Evolutionary conservation across 2,797 vertebrate species (phyloP), one percentile per base, ranked within the genome.

Genomic region (Pseudopleuronectes americanus): DNA sequence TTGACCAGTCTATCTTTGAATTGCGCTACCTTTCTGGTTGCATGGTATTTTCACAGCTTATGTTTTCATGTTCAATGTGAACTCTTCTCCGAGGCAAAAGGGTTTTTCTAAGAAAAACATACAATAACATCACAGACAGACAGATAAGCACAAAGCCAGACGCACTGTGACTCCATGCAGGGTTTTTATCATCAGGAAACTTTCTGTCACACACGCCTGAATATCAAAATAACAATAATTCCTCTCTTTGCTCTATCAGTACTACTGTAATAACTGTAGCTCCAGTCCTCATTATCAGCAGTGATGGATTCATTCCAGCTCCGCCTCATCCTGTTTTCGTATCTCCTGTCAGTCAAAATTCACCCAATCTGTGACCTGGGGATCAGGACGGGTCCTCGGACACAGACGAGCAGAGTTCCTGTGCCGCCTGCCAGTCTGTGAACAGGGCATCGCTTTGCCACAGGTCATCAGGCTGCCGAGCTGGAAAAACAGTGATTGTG

Each of bases 321-420:
- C 79, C 71, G 36, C 88, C 91, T 73, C 64, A 77, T 90, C 91
- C 89, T 89, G 88, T 90, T 90, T 89, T 86, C 78, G 51, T 64
- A 66, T 23, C 53, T 38, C 48, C 84, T 74, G 87, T 88, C 89
- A 82, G 56, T 89, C 87, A 87, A 64, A 84, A 71, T 57, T 43
- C 48, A 64, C 65, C 83, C 81, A 86, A 83, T 88, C 84, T 13
- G 78, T 81, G 85, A 90, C 81, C 69, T 58, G 24, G 23, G 58
- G 74, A 68, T 51, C 38, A 23, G 0, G 43, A 13, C 5, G 1
- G 43, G 17, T 45, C 43, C 43, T 43, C 41, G 16, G 14, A 26
- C 59, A 68, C 26, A 24, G 43, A 64, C 26, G 13, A 48, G 1
- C 28, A 38, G 8, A 33, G 57, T 58, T 81, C 56, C 68, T 52